Percentiles rank a stretch among this genome's conserved stretches.
These are phyloP conservation scores for Ischnus inquisitorius DNA, from an alignment of 2,888 invertebrate genomes.

Conservation along the genomic window DNA sequence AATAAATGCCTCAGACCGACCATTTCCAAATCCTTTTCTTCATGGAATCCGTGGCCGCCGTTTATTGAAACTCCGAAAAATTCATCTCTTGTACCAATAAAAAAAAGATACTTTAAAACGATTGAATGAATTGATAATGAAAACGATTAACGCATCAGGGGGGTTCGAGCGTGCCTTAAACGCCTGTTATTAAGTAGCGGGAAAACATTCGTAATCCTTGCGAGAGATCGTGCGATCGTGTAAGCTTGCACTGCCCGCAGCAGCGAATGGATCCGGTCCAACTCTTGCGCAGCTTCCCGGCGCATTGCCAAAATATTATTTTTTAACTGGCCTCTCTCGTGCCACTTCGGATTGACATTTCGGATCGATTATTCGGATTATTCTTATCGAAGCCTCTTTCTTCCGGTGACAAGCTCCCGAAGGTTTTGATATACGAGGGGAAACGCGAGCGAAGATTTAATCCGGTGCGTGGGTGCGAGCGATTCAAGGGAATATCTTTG, in stretches of 20 bases:
- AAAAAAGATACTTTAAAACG: background rate
- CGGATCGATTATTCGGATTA: conserved; percentile 39
- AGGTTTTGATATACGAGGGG: background rate
- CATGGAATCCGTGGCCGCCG: background rate
- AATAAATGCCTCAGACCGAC: background rate
- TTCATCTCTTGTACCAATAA: background rate
- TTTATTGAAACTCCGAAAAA: background rate
- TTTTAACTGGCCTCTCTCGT: background rate
- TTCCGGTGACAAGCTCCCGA: background rate
- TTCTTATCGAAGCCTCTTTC: background rate
- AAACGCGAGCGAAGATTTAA: conserved; percentile 9
- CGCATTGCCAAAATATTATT: conserved; percentile 29
- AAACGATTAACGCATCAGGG: conserved; percentile 11
- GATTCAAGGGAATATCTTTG: background rate
- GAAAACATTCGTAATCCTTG: conserved; percentile 42
- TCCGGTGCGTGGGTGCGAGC: conserved; percentile 25
- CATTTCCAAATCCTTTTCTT: too few species aligned
- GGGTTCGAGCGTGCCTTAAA: conserved; percentile 8
- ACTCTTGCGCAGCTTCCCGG: background rate
- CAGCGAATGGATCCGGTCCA: conserved; percentile 16
- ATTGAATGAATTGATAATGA: conserved; percentile 16
- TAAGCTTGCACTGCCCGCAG: conserved; percentile 9
- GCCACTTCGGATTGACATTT: conserved; percentile 20
- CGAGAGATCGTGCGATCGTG: conserved; percentile 20
- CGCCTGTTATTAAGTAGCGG: conserved; percentile 1